These are phyloP conservation scores for Chaitophorus viminalis DNA, from an alignment of 2,888 invertebrate species.

Conservation along the genomic window DNA sequence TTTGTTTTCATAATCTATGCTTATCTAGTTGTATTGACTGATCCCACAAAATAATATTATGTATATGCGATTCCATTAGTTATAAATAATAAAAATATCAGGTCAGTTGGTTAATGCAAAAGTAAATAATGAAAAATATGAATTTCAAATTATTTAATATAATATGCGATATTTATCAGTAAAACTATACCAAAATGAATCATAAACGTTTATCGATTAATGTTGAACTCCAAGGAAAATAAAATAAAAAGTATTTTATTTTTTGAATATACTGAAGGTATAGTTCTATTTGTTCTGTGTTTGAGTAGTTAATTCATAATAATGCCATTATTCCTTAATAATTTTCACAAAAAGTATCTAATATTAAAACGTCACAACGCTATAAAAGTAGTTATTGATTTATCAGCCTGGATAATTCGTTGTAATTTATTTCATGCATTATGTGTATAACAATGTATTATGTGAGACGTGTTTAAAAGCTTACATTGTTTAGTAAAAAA, in stretches of 20 bases:
- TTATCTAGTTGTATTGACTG: too few relatives aligned
- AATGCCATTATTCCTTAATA: background rate
- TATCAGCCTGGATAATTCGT: background rate
- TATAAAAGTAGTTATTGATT: background rate
- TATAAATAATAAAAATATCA: too few relatives aligned
- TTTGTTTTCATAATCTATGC: background rate
- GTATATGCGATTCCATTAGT: too few relatives aligned
- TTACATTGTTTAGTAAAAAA: constrained; percentile 1
- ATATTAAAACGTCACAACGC: background rate
- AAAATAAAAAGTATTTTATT: background rate
- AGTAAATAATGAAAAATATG: too few relatives aligned
- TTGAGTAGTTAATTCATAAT: constrained; percentile 1
- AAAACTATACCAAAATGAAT: too few relatives aligned
- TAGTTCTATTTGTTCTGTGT: background rate
- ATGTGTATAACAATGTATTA: background rate
- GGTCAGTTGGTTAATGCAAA: too few relatives aligned
- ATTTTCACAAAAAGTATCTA: background rate
- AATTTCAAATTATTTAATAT: too few relatives aligned
- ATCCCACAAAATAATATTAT: too few relatives aligned
- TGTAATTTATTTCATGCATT: background rate
- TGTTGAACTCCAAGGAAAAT: background rate
- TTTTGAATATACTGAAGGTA: background rate
- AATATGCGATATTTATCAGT: too few relatives aligned
- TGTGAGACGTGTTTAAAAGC: background rate
- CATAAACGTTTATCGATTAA: background rate